A percentile compares a stretch with the other conserved stretches of the same genome.
These are phyloP conservation scores for Pluvianellus socialis DNA, from an alignment of 2,113 vertebrate genomes.

Conservation along the genomic window DNA sequence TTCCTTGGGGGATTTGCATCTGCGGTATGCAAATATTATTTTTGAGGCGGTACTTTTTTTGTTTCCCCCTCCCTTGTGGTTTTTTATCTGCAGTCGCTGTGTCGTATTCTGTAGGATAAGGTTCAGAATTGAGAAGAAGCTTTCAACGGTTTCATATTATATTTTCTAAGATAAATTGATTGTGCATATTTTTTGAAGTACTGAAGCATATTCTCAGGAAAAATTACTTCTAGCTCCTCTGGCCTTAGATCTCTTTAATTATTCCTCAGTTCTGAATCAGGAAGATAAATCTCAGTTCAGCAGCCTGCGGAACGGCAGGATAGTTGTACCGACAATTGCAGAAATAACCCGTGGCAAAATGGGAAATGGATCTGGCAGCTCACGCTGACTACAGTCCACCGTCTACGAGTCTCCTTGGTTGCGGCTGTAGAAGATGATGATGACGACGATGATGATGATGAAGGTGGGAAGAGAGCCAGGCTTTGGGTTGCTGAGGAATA, in stretches of 20 bases:
- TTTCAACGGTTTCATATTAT: background rate
- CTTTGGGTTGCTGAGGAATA: background rate
- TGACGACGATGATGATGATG: background rate
- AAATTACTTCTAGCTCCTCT: background rate
- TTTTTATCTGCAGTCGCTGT: background rate
- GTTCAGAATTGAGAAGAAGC: background rate
- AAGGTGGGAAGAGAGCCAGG: background rate
- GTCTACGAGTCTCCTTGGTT: rapidly evolving
- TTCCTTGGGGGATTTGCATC: background rate
- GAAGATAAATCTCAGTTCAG: background rate
- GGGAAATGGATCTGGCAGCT: background rate
- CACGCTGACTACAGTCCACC: background rate
- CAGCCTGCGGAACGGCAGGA: background rate
- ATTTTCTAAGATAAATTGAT: background rate
- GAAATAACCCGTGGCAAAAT: background rate
- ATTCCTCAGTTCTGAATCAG: background rate
- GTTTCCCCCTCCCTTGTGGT: background rate
- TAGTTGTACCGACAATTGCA: background rate
- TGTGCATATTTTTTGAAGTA: background rate
- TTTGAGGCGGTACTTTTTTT: background rate
- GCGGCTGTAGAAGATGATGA: background rate
- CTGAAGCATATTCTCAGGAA: background rate
- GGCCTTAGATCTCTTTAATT: background rate
- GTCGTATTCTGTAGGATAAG: background rate
- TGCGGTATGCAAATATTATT: background rate